phyloP scores from a whole-genome alignment of 2,113 vertebrate genomes.

The Theropithecus gelada region DNA sequence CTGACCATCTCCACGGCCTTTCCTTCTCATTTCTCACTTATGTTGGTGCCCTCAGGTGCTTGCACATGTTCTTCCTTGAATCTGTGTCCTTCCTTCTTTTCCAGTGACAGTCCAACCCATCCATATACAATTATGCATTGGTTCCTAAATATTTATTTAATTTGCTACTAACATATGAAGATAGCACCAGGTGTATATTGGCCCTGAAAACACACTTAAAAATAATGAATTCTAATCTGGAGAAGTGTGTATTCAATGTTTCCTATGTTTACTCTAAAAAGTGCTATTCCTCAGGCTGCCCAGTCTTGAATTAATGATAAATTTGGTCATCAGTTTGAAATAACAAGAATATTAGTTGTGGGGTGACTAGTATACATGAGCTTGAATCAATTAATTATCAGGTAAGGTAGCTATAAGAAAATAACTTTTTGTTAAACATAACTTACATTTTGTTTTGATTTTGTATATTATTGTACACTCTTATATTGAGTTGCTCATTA shows the following conservation, averaged over 20 bases:
- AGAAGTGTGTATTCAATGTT: neutral
- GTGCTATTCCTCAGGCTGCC: neutral
- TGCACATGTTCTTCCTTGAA: neutral
- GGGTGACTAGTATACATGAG: neutral
- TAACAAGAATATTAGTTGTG: neutral
- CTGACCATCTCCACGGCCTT: neutral
- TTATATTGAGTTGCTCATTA: neutral
- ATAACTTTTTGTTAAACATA: neutral
- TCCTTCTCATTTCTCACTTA: neutral
- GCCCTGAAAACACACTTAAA: neutral
- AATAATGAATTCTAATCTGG: neutral
- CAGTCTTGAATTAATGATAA: neutral
- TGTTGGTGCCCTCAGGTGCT: neutral
- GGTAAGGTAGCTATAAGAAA: neutral
- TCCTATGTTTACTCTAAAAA: neutral
- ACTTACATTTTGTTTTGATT: neutral
- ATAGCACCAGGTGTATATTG: neutral
- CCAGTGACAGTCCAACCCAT: neutral
- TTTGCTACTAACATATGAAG: neutral
- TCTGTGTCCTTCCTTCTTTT: neutral
- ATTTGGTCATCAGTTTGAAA: neutral
- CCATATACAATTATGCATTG: neutral
- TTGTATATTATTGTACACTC: neutral
- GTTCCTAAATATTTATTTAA: neutral
- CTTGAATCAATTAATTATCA: neutral